Conservation (phyloP, 1,140 invertebrate species). For the Lerema accius region DNA sequence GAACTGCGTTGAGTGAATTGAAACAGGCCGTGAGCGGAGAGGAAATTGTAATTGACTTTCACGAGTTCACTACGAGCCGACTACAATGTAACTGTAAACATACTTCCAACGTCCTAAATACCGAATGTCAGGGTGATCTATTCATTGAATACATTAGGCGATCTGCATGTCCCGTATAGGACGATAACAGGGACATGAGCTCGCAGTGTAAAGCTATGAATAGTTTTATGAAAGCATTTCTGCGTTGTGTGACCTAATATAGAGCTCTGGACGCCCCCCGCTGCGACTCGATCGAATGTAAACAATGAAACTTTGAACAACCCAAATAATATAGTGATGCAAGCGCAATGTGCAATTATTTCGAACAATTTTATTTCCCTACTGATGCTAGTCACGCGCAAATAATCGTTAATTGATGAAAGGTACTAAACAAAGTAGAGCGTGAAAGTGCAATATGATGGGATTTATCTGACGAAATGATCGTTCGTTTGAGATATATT, state of each 20-base stretch:
- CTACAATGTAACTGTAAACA: too few species aligned
- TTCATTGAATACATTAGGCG: too few species aligned
- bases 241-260: neutral
- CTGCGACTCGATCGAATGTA: neutral
- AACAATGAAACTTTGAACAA: neutral
- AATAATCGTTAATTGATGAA: neutral
- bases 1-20: too few species aligned
- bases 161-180: too few species aligned
- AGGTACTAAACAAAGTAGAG: constrained; percentile 3
- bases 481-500: neutral
- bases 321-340: neutral
- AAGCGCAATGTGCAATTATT: neutral
- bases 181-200: too few species aligned
- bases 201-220: neutral
- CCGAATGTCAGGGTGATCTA: too few species aligned
- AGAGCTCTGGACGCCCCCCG: neutral
- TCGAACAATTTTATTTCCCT: neutral
- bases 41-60: too few species aligned
- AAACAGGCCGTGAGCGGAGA: too few species aligned
- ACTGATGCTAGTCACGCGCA: neutral
- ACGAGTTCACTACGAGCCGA: too few species aligned
- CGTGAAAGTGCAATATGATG: constrained; percentile 13
- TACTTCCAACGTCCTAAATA: too few species aligned
- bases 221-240: neutral
- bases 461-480: neutral